Evolutionary conservation across 2,113 vertebrate species (phyloP), one percentile per base, ranked within the genome.

Genomic region (Elachura formosa): DNA sequence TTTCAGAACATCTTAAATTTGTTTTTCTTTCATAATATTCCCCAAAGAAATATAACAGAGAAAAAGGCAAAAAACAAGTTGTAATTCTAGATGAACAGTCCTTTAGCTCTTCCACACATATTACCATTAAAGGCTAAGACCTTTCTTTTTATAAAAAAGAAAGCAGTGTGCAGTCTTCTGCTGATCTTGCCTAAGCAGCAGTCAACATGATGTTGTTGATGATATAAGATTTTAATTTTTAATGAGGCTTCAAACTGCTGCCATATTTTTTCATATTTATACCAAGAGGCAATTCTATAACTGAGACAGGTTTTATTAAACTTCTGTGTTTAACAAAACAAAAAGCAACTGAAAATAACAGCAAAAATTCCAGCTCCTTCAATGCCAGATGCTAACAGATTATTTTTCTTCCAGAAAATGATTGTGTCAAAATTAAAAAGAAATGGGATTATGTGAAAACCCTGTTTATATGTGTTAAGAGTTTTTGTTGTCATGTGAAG

Each of bases 321-420:
- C 54, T 79, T 96, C 75, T 82, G 48, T 95, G 78, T 95, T 94
- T 90, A 91, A 94, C 84, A 82, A 93, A 96, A 89, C 55, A 88
- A 83, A 93, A 94, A 62, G 1, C 29, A 88, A 85, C 14, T 2
- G 4, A 83, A 87, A 90, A 90, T 84, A 74, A 76, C 58, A 82
- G 61, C 51, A 89, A 77, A 82, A 94, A 38, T 6, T 66, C 34
- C 23, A 45, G 21, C 34, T 76, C 4, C 84, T 72, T 58, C 68
- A 74, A 58, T 74, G 58, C 63, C 61, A 89, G 71, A 82, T 87
- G 64, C 15, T 69, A 75, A 48, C 31, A 95, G 33, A 68, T 49
- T 54, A 55, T 66, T 91, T 84, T 84, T 67, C 41, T 94, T 87
- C 83, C 68, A 90, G 69, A 41, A 95, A 81, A 87, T 46, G 17